Conservation (phyloP, 2,113 vertebrate genomes). For the Cynocephalus volans region DNA sequence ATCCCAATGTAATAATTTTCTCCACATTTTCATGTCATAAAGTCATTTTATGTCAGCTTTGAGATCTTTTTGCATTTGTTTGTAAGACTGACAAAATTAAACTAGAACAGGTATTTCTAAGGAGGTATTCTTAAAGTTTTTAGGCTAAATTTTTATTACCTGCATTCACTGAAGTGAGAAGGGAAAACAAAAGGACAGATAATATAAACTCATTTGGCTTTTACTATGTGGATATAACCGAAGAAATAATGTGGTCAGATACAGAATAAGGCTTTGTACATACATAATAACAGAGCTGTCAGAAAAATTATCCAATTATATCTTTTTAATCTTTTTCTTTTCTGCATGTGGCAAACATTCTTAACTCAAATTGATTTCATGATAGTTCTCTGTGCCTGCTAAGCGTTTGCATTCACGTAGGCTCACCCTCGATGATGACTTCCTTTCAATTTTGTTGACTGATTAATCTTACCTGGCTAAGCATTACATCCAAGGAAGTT, state of each 20-base stretch:
- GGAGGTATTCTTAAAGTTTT: neutral
- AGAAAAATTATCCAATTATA: neutral
- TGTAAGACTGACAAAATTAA: neutral
- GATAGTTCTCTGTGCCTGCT: neutral
- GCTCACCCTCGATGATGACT: conserved; percentile 28
- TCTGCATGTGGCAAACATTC: neutral
- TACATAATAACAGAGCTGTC: neutral
- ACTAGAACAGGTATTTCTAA: neutral
- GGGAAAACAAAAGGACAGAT: neutral
- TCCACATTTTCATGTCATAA: neutral
- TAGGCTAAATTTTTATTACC: conserved; percentile 5
- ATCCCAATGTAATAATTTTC: neutral
- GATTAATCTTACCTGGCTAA: conserved; percentile 53
- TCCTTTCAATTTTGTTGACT: conserved; percentile 22
- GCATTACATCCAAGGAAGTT: conserved; percentile 41
- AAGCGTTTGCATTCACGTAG: conserved; percentile 1
- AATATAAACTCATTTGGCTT: neutral
- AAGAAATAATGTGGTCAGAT: neutral
- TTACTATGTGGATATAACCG: neutral
- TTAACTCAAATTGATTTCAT: conserved; percentile 32
- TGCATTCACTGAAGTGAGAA: neutral
- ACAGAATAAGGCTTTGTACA: neutral
- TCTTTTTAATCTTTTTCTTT: neutral
- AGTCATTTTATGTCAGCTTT: conserved; percentile 32
- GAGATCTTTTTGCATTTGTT: neutral